Percentiles rank a stretch among this genome's conserved stretches.
These are phyloP conservation scores for Drosophila littoralis DNA, from an alignment of 1,140 invertebrate genomes.

Conservation along the genomic window DNA sequence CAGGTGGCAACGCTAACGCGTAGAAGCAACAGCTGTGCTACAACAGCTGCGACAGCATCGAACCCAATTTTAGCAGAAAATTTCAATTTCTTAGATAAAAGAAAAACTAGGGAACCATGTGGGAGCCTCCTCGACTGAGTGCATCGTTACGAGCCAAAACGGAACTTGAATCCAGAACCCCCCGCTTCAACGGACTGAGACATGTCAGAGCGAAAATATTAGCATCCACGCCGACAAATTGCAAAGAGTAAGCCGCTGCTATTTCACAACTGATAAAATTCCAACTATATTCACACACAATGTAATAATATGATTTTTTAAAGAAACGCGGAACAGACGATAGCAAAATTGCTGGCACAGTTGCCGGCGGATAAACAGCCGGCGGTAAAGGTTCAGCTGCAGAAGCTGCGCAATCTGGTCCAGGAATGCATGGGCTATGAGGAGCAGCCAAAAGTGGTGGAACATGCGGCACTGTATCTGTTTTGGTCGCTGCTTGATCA, in stretches of 20 bases:
- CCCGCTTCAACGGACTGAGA: conserved; percentile 30
- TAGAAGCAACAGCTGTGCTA: conserved; percentile 28
- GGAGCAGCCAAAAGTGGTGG: conserved; percentile 78
- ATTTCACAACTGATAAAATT: conserved; percentile 61
- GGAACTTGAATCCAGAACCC: conserved; percentile 66
- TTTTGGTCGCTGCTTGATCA: conserved; percentile 78
- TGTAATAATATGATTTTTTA: neutral
- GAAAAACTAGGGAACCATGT: conserved; percentile 47
- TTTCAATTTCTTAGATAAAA: conserved; percentile 13
- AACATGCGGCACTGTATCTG: conserved; percentile 72
- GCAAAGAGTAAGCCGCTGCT: conserved; percentile 44
- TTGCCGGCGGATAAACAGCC: conserved; percentile 63
- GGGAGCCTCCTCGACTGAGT: conserved; percentile 74
- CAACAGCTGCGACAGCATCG: conserved; percentile 30
- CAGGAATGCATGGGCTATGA: conserved; percentile 82
- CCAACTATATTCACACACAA: neutral
- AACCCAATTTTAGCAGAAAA: conserved; percentile 23
- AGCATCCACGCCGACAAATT: conserved; percentile 56
- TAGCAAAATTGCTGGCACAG: conserved; percentile 61
- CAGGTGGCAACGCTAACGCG: conserved; percentile 29
- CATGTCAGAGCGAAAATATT: conserved; percentile 16
- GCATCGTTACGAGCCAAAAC: conserved; percentile 74
- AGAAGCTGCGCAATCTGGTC: conserved; percentile 75
- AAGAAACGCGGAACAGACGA: conserved; percentile 62
- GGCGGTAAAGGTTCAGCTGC: conserved; percentile 63